These are phyloP conservation scores for Peromyscus maniculatus DNA, from an alignment of 2,113 vertebrate species.

Conservation along the genomic window DNA sequence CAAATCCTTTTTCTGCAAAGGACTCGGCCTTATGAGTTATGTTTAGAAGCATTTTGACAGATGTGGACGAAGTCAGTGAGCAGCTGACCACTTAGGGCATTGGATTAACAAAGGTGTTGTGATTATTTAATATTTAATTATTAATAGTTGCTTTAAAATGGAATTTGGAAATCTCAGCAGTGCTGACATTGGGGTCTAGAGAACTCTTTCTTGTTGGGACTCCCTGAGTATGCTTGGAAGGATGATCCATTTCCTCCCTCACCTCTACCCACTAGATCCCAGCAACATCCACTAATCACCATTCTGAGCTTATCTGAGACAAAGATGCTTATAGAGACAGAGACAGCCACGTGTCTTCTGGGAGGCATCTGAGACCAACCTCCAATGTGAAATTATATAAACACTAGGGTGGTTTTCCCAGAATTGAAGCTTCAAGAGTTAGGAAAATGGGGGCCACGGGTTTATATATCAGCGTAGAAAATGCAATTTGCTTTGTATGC, in stretches of 20 bases:
- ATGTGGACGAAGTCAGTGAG: background rate
- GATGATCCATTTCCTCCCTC: rapidly evolving
- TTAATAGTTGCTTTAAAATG: background rate
- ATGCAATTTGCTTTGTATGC: conserved; percentile 69
- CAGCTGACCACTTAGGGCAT: background rate
- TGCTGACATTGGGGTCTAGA: background rate
- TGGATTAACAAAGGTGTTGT: background rate
- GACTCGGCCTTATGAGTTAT: background rate
- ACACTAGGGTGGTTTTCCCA: background rate
- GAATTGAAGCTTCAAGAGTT: background rate
- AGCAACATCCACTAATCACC: rapidly evolving
- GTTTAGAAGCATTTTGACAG: background rate
- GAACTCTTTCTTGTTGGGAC: rapidly evolving
- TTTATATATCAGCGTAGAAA: conserved; percentile 45
- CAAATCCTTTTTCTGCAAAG: conserved; percentile 24
- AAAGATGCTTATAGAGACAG: background rate
- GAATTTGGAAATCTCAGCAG: background rate
- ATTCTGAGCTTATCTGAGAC: background rate
- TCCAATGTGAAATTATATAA: background rate
- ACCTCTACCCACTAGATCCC: too few species aligned
- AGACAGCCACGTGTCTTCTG: too few species aligned
- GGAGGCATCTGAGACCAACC: background rate
- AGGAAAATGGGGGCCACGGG: background rate
- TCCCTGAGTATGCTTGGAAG: rapidly evolving
- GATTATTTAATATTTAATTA: background rate